A percentile compares a stretch with the other conserved stretches of the same genome.
Evolutionary conservation across 2,888 invertebrate genomes (phyloP).

Genomic region (Phalera bucephala): DNA sequence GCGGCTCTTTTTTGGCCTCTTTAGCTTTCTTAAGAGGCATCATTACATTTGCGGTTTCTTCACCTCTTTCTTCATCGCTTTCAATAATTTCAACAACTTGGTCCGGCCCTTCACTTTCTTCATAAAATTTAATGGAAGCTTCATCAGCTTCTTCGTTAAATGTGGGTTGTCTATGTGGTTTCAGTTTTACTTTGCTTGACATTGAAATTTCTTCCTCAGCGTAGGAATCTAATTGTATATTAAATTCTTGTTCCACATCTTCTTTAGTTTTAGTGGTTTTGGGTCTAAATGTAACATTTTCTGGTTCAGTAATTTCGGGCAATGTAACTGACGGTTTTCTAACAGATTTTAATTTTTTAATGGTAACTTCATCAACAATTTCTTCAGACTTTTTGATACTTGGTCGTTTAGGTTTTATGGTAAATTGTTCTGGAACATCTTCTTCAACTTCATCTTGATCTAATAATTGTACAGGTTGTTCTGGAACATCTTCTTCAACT

Average conservation of each 20-base stretch:
- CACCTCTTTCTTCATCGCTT: slow-evolving; percentile 72
- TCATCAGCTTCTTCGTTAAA: slow-evolving; percentile 91
- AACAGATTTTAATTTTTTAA: slow-evolving; percentile 88
- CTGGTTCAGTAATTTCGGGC: slow-evolving; percentile 88
- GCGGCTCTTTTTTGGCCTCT: slow-evolving; percentile 51
- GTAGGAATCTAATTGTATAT: slow-evolving; percentile 92
- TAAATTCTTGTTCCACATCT: slow-evolving; percentile 95
- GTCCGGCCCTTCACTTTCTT: slow-evolving; percentile 63
- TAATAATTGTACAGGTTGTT: slow-evolving; percentile 24
- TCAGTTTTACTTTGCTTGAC: slow-evolving; percentile 91
- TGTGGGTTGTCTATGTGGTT: slow-evolving; percentile 88
- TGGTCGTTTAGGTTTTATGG: slow-evolving; percentile 63
- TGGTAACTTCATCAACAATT: slow-evolving; percentile 85
- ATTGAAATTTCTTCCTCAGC: slow-evolving; percentile 94
- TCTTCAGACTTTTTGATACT: slow-evolving; percentile 78
- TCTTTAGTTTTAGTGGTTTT: slow-evolving; percentile 90
- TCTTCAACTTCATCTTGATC: slow-evolving; percentile 41
- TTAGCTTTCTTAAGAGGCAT: slow-evolving; percentile 68
- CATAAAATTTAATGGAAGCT: slow-evolving; percentile 86
- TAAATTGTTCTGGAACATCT: slow-evolving; percentile 67
- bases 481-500: slow-evolving; percentile 12
- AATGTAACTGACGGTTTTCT: slow-evolving; percentile 86
- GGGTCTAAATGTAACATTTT: slow-evolving; percentile 91
- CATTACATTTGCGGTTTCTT: slow-evolving; percentile 59
- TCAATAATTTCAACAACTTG: slow-evolving; percentile 70